phyloP scores from a whole-genome alignment of 2,888 invertebrate genomes.

The Megastigmus dorsalis region DNA sequence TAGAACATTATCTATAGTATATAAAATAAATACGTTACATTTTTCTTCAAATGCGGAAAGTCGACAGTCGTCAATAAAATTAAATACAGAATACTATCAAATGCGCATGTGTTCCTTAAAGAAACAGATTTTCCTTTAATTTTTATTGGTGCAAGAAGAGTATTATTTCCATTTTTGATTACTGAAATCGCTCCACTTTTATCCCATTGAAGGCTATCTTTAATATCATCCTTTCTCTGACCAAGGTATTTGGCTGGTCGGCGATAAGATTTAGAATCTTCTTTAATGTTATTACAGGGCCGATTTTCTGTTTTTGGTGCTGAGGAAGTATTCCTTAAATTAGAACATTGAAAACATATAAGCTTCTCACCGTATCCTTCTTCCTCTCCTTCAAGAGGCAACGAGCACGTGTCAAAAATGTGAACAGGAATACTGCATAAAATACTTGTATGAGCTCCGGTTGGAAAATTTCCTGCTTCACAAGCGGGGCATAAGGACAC shows the following conservation, averaged over 20 bases:
- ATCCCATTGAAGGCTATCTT: not conserved
- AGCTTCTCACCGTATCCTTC: slow-evolving; percentile 46
- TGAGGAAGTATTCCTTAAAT: not conserved
- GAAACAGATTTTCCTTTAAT: not conserved
- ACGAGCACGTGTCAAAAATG: slow-evolving; percentile 33
- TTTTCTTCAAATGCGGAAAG: not conserved
- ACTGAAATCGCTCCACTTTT: not conserved
- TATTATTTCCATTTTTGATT: not conserved
- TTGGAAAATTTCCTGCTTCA: slow-evolving; percentile 14
- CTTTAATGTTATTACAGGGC: not conserved
- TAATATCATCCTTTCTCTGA: not conserved
- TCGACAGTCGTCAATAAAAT: not conserved
- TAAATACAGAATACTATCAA: not conserved
- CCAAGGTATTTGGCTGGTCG: not conserved
- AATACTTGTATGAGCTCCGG: slow-evolving; percentile 42
- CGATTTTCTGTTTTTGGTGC: not conserved
- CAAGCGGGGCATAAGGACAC: slow-evolving; percentile 38
- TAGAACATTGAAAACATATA: slow-evolving; percentile 31
- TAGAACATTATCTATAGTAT: no score
- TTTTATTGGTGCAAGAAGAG: not conserved
- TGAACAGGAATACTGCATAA: slow-evolving; percentile 46
- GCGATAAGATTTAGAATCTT: not conserved
- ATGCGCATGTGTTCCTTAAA: not conserved
- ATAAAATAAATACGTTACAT: no score
- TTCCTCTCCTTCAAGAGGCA: slow-evolving; percentile 32